Base-by-base conservation (phyloP, 1,140 invertebrate species). In the Eriosoma lanigerum region DNA sequence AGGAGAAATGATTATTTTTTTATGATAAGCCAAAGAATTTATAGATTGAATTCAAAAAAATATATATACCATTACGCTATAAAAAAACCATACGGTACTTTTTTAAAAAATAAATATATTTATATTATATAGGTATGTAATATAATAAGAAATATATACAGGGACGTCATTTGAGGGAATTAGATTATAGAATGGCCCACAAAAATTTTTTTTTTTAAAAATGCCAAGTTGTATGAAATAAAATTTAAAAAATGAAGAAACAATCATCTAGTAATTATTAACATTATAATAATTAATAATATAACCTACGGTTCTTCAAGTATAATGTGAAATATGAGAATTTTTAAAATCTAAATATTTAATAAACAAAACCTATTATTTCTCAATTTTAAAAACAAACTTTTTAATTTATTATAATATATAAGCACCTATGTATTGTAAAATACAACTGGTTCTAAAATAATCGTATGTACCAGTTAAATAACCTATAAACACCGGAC, bases 331-430 rank as follows among this genome's bases (percentile, higher is more conserved):
- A 8, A 4, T 38, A 38, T 38, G 32, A 38, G 8, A 8, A 38
- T 70, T 70, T 60, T 50, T 50, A 12, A 70, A 50, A 70, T 50
- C 12, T 4, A 66, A 62, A 66, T 66, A 66, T 3, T 44, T 12
- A 66, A 46, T 66, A 44, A 50, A 29, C 19, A 52, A 12, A 72
- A 72, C 68, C 46, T 52, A 46, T 72, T 72, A 72, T 72, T 72
- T 29, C 68, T 72, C 29, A 29, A 52, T 72, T 72, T 72, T 19
- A 29, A 72, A 72, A 72, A 72, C 68, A 52, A 72, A 72, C 48
- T 17, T 24, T 70, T 26, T 46, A n/a, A 44, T 5, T 46, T 46
- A 68, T 46, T 66, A 44, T n/a, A n/a, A n/a, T 29, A 19, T 32
- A 56, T 10, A 58, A 8, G 13, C 15, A 58, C 24, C 3, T 21